phyloP scores from a whole-genome alignment of 2,113 vertebrate genomes.

The Ondatra zibethicus region DNA sequence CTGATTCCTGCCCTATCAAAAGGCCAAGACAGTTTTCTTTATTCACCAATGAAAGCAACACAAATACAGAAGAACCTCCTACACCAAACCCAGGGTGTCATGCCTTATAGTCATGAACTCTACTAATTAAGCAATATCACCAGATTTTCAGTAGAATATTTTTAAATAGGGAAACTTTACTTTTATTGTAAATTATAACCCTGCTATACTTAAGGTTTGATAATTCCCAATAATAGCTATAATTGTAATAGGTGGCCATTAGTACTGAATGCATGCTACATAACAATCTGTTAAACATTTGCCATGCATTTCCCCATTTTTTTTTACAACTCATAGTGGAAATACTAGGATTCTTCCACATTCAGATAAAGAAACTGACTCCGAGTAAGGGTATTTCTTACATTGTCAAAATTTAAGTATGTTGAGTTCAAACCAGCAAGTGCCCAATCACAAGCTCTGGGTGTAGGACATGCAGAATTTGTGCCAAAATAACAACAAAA shows the following conservation, averaged over 20 bases:
- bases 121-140: neutral
- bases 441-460: neutral
- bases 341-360: neutral
- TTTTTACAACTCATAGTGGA: neutral
- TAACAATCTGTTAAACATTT: slow-evolving; percentile 2
- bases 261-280: slow-evolving; percentile 14
- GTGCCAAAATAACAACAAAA: neutral
- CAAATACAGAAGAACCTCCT: too few species aligned
- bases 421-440: neutral
- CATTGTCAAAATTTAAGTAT: neutral
- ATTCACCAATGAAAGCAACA: too few species aligned
- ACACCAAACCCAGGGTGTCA: neutral
- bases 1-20: too few species aligned
- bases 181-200: neutral
- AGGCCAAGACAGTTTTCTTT: too few species aligned
- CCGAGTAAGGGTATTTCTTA: neutral
- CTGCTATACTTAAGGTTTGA: neutral
- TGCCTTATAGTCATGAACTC: neutral
- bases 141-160: neutral
- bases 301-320: neutral
- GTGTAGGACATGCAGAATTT: neutral
- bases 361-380: slow-evolving; percentile 32
- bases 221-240: neutral
- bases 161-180: neutral
- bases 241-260: neutral